phyloP scores from a whole-genome alignment of 2,113 vertebrate genomes.

The Seriola dumerili region DNA sequence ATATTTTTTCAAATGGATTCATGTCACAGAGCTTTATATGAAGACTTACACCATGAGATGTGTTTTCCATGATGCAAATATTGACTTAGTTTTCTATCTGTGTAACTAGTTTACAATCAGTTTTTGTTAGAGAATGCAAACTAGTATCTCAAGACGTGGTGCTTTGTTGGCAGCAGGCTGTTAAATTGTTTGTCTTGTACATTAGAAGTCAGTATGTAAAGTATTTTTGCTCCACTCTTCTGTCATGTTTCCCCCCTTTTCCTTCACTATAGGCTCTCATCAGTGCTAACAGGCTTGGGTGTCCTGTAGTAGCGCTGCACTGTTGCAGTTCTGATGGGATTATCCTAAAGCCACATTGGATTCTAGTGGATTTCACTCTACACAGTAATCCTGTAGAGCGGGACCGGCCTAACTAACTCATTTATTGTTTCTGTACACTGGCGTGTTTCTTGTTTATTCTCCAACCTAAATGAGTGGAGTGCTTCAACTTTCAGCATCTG shows the following conservation, averaged over 20 bases:
- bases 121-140: slow-evolving; percentile 58
- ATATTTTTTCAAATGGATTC: slow-evolving; percentile 59
- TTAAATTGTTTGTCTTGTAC: slow-evolving; percentile 56
- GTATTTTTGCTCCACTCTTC: slow-evolving; percentile 65
- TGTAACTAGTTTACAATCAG: slow-evolving; percentile 56
- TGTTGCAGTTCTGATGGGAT: slow-evolving; percentile 89
- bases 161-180: slow-evolving; percentile 63
- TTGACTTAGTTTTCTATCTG: slow-evolving; percentile 68
- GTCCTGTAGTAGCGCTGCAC: slow-evolving; percentile 87
- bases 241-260: slow-evolving; percentile 81
- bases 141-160: slow-evolving; percentile 35
- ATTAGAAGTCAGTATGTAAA: slow-evolving; percentile 62
- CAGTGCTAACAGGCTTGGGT: slow-evolving; percentile 90
- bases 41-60: slow-evolving; percentile 74
- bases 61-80: slow-evolving; percentile 58
- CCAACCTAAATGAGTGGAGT: slow-evolving; percentile 48
- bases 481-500: slow-evolving; percentile 47
- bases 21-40: slow-evolving; percentile 78
- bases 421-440: slow-evolving; percentile 51
- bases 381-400: slow-evolving; percentile 82
- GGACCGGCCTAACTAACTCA: slow-evolving; percentile 77
- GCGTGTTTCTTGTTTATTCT: slow-evolving; percentile 56
- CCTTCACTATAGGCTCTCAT: slow-evolving; percentile 87
- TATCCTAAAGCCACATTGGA: slow-evolving; percentile 89
- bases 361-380: slow-evolving; percentile 87